Conservation (phyloP, 2,113 vertebrate species). For the Elephantulus edwardii region DNA sequence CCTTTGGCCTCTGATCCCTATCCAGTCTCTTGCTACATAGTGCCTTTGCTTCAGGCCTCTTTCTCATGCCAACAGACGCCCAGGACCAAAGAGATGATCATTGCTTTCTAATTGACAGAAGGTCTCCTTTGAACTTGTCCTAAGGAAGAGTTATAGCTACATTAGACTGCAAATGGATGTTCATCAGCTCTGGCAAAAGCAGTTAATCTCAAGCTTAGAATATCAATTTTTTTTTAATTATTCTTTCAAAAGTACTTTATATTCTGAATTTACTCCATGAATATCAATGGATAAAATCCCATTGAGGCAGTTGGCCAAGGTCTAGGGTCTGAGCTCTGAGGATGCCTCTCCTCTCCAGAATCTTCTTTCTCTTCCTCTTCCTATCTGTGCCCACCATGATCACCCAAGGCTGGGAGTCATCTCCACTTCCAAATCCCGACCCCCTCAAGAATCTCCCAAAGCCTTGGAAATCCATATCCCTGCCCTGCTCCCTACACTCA, state of each 20-base stretch:
- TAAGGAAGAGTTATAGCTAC: too few species aligned
- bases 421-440: background rate
- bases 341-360: background rate
- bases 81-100: background rate
- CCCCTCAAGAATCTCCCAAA: background rate
- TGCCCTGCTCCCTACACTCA: too few species aligned
- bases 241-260: slow-evolving; percentile 8
- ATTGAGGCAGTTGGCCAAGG: background rate
- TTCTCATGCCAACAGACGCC: background rate
- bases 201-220: background rate
- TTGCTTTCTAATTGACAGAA: background rate
- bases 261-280: background rate
- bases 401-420: background rate
- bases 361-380: background rate
- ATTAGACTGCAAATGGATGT: too few species aligned
- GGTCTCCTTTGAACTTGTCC: too few species aligned
- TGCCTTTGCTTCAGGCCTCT: background rate
- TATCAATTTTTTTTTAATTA: background rate
- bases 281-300: background rate
- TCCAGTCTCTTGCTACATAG: background rate
- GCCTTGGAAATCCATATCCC: background rate
- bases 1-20: background rate
- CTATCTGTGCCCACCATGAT: background rate
- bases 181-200: background rate
- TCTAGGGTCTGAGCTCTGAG: background rate